Base-by-base conservation (phyloP, 2,113 vertebrate species). In the Hoplias malabaricus region DNA sequence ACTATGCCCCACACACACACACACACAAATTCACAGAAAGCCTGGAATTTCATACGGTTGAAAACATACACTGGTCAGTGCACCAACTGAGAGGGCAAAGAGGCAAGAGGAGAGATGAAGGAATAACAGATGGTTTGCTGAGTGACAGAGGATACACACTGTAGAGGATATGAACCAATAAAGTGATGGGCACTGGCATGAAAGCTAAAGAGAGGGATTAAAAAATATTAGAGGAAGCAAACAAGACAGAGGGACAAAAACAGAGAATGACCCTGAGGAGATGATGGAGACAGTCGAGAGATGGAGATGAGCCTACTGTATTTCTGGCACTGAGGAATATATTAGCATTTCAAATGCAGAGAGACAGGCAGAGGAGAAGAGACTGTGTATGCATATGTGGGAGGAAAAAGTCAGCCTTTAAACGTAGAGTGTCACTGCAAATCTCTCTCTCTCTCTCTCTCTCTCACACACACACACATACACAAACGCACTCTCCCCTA, bases 271-370 rank as follows among this genome's bases (percentile, higher is more conserved):
- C 25, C 57, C 5, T 31, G 14, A 53, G 6, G 29, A 73, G 23
- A 59, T 1, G 10, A 56, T 5, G 3, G 23, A 76, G 75, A 34
- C 54, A 31, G 34, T 48, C 31, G 36, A 1, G 31, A 42, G 61
- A 61, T 59, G 33, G 36, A 53, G 53, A 59, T 27, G 8, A 36
- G 59, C 16, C 40, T 43, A 48, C 29, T 33, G 65, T 73, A 69
- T 68, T 62, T 67, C 43, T 65, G 63, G 46, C 59, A 72, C 38
- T 0, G 61, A 83, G 73, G 73, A 80, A 57, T 84, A 70, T 54
- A 86, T 88, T 88, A 86, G 82, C 86, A 86, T 87, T 90, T 88
- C 77, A 90, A 86, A 87, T 83, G 43, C 48, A 38, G 25, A 75
- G 48, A 78, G 80, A 79, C 77, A 84, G 83, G 50, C 79, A 83